Conservation (phyloP, 2,797 vertebrate species). For the Florisuga fusca region DNA sequence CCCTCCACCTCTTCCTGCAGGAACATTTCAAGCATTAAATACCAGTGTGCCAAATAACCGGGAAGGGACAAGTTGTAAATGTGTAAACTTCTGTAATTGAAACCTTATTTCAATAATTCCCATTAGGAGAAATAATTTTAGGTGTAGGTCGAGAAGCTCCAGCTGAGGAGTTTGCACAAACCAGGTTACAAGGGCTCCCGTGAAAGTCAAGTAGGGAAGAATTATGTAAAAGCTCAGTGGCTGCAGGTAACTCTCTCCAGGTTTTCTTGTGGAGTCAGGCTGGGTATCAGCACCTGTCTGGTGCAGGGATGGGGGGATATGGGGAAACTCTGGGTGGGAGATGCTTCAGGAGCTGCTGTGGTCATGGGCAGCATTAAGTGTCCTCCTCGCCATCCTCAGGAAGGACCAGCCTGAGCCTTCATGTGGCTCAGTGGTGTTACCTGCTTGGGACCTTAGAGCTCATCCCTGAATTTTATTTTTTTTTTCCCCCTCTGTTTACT, state of each 20-base stretch:
- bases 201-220: slow-evolving; percentile 48
- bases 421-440: fast-evolving
- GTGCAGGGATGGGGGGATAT: neutral
- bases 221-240: neutral
- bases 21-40: neutral
- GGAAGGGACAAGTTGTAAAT: no score
- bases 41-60: slow-evolving; percentile 1
- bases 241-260: neutral
- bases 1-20: neutral
- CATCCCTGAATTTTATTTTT: fast-evolving
- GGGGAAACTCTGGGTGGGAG: neutral
- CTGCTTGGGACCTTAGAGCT: neutral
- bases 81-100: slow-evolving; percentile 56
- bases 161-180: slow-evolving; percentile 49
- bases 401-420: fast-evolving
- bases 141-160: slow-evolving; percentile 71
- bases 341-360: neutral
- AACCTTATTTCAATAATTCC: slow-evolving; percentile 64
- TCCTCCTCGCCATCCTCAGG: neutral
- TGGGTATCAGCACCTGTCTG: neutral
- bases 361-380: neutral
- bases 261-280: neutral
- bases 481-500: neutral
- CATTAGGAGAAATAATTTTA: slow-evolving; percentile 69
- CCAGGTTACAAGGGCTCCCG: slow-evolving; percentile 54